Conservation (phyloP, 2,113 vertebrate species). For the Tetrax tetrax region DNA sequence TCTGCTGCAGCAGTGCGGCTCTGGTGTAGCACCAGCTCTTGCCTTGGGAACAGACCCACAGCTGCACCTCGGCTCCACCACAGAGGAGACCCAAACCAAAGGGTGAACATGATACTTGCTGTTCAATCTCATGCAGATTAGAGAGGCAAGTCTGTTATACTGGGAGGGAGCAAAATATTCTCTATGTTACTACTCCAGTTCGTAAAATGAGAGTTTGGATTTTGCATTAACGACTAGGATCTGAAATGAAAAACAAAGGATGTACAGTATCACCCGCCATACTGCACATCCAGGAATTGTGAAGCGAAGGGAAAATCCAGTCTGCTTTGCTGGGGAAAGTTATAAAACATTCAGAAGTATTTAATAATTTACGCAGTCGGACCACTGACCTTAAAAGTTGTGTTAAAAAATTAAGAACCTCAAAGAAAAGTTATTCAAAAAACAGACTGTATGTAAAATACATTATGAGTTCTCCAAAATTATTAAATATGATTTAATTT, state of each 20-base stretch:
- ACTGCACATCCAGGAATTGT: not conserved
- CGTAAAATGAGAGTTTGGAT: not conserved
- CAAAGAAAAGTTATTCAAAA: conserved; percentile 43
- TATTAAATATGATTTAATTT: conserved; percentile 22
- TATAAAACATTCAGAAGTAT: conserved; percentile 66
- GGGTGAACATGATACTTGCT: not conserved
- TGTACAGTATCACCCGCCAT: not conserved
- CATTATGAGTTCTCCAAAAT: not conserved
- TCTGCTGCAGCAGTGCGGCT: not conserved
- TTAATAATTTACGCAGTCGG: conserved; percentile 54
- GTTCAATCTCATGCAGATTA: not conserved
- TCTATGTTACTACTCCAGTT: not conserved
- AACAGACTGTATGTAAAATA: conserved; percentile 21
- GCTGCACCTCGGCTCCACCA: not conserved
- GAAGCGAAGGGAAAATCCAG: conserved; percentile 17
- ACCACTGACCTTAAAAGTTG: conserved; percentile 71
- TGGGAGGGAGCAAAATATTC: not conserved
- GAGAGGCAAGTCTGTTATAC: not conserved
- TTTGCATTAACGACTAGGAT: not conserved
- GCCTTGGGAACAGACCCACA: not conserved
- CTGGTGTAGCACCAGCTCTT: accelerated
- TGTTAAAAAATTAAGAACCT: conserved; percentile 70
- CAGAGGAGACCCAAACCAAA: not conserved
- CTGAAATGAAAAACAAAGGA: not conserved
- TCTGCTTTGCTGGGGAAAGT: not conserved